phyloP scores from a whole-genome alignment of 1,140 invertebrate species.

The Rhagoletis zephyria region DNA sequence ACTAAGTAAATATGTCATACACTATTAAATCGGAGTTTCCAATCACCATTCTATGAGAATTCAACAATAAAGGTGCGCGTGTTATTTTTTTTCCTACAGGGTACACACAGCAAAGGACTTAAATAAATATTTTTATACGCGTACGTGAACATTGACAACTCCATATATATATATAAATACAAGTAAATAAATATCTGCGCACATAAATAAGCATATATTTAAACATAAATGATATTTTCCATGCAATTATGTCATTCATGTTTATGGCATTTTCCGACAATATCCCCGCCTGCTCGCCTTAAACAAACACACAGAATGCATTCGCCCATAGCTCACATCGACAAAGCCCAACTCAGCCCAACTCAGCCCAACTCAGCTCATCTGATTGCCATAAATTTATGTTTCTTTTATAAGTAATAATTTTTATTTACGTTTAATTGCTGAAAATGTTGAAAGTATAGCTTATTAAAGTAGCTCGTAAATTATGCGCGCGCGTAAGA shows the following conservation, averaged over 20 bases:
- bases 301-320: background rate
- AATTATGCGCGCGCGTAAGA: background rate
- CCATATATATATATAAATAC: background rate
- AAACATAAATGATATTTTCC: conserved; percentile 3
- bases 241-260: conserved; percentile 37
- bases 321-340: too few species aligned
- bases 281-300: background rate
- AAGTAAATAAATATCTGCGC: background rate
- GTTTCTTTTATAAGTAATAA: conserved; percentile 34
- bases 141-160: background rate
- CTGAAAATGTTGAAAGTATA: conserved; percentile 29
- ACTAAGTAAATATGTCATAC: too few species aligned
- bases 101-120: background rate
- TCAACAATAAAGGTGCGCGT: too few species aligned
- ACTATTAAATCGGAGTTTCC: too few species aligned
- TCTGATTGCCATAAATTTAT: conserved; percentile 23
- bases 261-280: background rate
- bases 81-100: too few species aligned
- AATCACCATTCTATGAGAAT: too few species aligned
- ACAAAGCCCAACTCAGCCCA: too few species aligned
- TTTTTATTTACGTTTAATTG: conserved; percentile 50
- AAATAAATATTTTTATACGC: background rate
- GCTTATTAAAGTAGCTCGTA: conserved; percentile 37
- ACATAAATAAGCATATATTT: background rate
- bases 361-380: background rate